phyloP scores from a whole-genome alignment of 2,113 vertebrate species.

The Recurvirostra avosetta region DNA sequence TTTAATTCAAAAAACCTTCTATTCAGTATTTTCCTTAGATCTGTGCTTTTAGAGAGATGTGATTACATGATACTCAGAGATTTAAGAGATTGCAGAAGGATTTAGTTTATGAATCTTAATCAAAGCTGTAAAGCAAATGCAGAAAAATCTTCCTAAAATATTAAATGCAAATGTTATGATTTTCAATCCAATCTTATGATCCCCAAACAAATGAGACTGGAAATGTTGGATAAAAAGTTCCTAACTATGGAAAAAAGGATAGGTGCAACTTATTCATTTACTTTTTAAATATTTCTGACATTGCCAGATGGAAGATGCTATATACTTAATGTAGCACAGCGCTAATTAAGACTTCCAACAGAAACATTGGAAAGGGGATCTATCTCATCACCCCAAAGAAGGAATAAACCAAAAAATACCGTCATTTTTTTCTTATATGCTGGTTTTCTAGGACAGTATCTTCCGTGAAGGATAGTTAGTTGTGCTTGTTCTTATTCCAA shows the following conservation, averaged over 20 bases:
- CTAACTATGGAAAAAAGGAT: neutral
- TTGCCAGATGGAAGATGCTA: neutral
- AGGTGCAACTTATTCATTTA: neutral
- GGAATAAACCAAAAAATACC: neutral
- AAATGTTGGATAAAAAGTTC: neutral
- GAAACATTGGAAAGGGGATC: fast-evolving
- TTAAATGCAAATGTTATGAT: constrained; percentile 9
- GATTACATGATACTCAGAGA: constrained; percentile 23
- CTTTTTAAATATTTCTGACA: neutral
- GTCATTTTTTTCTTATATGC: neutral
- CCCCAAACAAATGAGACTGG: constrained; percentile 1
- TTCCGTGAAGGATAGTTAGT: neutral
- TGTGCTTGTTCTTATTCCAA: neutral
- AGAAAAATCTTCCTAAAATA: constrained; percentile 36
- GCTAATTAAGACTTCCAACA: neutral
- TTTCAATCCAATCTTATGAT: neutral
- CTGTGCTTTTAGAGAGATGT: neutral
- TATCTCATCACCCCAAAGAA: neutral
- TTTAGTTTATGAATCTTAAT: constrained; percentile 33
- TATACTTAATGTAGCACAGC: neutral
- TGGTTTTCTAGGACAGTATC: fast-evolving
- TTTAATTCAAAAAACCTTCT: neutral
- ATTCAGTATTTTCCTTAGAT: constrained; percentile 31
- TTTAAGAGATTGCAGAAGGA: constrained; percentile 43
- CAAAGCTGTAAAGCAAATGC: constrained; percentile 33